These are phyloP conservation scores for Nyctalus aviator DNA, from an alignment of 2,797 vertebrate species.

Conservation along the genomic window DNA sequence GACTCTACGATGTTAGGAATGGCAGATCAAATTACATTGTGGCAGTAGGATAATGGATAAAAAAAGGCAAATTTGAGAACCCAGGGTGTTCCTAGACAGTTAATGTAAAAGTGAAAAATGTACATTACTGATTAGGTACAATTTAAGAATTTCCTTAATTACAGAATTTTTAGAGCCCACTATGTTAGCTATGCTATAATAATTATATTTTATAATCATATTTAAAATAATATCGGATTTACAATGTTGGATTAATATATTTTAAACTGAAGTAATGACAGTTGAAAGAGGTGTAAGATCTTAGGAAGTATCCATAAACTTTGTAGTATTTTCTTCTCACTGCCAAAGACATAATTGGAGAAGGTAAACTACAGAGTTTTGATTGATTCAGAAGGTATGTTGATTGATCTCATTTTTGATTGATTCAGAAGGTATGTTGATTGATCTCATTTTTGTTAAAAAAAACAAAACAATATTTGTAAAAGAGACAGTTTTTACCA, in stretches of 20 bases:
- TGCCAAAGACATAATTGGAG: background rate
- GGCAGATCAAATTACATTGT: background rate
- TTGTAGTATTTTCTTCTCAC: background rate
- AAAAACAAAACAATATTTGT: slow-evolving; percentile 37
- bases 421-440: background rate
- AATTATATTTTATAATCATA: background rate
- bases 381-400: background rate
- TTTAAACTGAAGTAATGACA: background rate
- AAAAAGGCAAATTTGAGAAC: background rate
- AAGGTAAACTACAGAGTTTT: background rate
- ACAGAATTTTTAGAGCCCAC: background rate
- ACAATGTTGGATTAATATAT: background rate
- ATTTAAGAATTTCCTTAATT: background rate
- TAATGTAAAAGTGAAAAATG: background rate
- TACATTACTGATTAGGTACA: background rate
- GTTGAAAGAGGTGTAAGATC: background rate
- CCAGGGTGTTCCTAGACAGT: background rate
- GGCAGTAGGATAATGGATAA: background rate
- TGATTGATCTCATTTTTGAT: background rate
- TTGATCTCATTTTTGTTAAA: background rate
- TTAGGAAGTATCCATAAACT: background rate
- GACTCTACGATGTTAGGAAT: background rate
- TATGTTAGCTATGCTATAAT: background rate
- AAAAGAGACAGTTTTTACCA: background rate
- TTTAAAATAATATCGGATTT: background rate